Base-by-base conservation (phyloP, 2,113 vertebrate genomes). In the Nannobrachium achirus region DNA sequence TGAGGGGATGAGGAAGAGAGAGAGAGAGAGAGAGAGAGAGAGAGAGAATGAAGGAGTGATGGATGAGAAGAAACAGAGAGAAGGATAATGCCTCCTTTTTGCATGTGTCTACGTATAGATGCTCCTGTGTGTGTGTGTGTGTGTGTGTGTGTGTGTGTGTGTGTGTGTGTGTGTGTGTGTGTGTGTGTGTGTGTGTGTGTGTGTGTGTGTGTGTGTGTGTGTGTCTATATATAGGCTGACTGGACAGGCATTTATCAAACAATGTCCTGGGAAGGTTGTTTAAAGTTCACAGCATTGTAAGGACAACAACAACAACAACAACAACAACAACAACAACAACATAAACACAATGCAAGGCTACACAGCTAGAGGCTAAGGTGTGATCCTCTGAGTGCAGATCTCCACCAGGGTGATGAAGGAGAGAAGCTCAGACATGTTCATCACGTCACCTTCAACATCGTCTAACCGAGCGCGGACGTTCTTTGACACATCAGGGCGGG, bases 181-280 rank as follows among this genome's bases (percentile, higher is more conserved):
- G 44, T 56, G 62, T 61, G 66, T 63, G 44, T 53, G 56, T 66
- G 56, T 53, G 58, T 33, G 61, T 69, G 56, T 51, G 16, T 60
- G 53, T 59, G 59, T 60, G 66, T 55, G 41, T 46, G 51, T 75
- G 77, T 66, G 69, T 55, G 60, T 44, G 69, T 63, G 73, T 59
- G 55, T 19, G 56, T 69, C 59, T 87, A 76, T 78, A 67, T 72
- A 66, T 84, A 82, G 79, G 41, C 75, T 75, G 81, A 77, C 68
- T 68, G 51, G 67, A 76, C 69, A 39, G 66, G 71, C 53, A 57
- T 77, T 76, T 80, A 72, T 68, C 70, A 60, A 69, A 74, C 71
- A 44, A 67, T 50, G 66, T 68, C 69, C 67, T 73, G 33, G 20
- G 72, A 25, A 57, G 48, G 44, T 10, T 16, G 49, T 10, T 15